These are phyloP conservation scores for Rapana venosa DNA, from an alignment of 2,888 invertebrate species.

Conservation along the genomic window DNA sequence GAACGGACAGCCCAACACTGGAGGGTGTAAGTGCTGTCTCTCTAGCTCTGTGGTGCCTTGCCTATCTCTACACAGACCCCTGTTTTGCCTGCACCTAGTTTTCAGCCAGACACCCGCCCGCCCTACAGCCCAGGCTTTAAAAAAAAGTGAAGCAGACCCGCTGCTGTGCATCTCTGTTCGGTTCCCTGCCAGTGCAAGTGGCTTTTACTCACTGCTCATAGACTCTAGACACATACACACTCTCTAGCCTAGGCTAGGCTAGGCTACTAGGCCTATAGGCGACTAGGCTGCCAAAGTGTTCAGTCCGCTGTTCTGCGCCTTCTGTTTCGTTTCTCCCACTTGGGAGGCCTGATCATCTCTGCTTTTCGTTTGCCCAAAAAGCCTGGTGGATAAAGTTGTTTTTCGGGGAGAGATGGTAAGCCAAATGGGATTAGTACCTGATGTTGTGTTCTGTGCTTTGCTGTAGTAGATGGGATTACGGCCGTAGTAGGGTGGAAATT, in stretches of 20 bases:
- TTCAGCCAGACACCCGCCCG: background rate
- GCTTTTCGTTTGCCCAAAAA: background rate
- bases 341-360: constrained; percentile 1
- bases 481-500: too few relatives aligned
- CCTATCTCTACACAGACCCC: background rate
- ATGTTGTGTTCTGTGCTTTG: too few relatives aligned
- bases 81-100: background rate
- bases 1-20: background rate
- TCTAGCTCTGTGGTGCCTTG: background rate
- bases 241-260: too few relatives aligned
- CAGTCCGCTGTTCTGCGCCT: background rate
- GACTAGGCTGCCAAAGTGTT: background rate
- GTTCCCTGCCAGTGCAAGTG: constrained; percentile 21
- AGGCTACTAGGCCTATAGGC: background rate
- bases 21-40: background rate
- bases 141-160: background rate
- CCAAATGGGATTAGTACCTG: background rate
- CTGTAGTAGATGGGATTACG: too few relatives aligned
- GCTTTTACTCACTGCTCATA: background rate
- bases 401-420: constrained; percentile 19
- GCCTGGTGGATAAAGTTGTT: background rate
- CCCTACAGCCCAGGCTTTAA: background rate
- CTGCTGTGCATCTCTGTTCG: constrained; percentile 6
- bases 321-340: background rate
- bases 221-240: background rate